A percentile compares a stretch with the other conserved stretches of the same genome.
phyloP scores from a whole-genome alignment of 2,888 invertebrate species.

The Microplitis manilae region DNA sequence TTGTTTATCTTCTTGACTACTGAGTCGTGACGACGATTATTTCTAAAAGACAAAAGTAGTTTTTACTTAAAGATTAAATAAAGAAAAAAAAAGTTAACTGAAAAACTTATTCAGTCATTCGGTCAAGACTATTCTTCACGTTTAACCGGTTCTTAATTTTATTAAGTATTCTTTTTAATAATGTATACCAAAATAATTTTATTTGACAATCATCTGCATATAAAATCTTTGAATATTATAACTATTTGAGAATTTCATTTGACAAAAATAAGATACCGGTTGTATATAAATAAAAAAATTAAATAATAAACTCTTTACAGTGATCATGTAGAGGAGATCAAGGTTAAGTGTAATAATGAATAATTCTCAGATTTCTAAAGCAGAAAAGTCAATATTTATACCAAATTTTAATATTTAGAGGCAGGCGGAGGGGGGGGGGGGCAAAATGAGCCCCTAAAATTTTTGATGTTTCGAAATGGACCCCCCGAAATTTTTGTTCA shows the following conservation, averaged over 20 bases:
- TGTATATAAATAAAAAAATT: neutral
- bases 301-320: neutral
- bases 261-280: neutral
- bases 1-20: constrained; percentile 19
- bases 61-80: neutral
- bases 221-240: neutral
- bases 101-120: neutral
- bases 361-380: neutral
- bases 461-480: no score
- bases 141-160: neutral
- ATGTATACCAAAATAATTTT: neutral
- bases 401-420: no score
- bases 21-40: neutral
- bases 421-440: no score
- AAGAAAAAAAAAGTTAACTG: neutral
- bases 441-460: no score
- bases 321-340: neutral
- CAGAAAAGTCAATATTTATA: no score
- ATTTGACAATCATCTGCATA: neutral
- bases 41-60: neutral
- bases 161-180: neutral
- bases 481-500: no score
- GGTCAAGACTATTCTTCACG: neutral
- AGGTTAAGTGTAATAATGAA: neutral
- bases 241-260: neutral